Evolutionary conservation across 1,140 invertebrate species (phyloP), one percentile per base, ranked within the genome.

Genomic region (Doryteuthis pealeii): DNA sequence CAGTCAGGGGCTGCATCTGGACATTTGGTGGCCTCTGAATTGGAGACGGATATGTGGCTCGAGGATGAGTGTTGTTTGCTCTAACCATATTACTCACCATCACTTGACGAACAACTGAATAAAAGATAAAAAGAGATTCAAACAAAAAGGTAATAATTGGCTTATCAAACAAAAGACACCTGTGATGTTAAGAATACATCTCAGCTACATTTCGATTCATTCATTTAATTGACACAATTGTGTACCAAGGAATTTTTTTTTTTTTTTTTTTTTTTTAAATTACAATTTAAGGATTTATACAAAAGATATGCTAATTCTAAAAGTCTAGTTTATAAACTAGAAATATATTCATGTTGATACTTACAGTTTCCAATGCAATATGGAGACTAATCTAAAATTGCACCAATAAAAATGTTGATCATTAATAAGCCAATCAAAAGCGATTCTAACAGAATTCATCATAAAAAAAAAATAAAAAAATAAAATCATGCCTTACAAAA

Each of bases 21-120:
- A 72, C 49, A 31, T 40, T 69, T 0, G 75, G 78, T 70, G 82
- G 82, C 67, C 82, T 76, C 74, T 84, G 82, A 31, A 84, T 84
- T 26, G 83, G 81, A 67, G 80, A 78, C 14, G 83, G 81, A 74
- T 82, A 83, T 30, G 75, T 45, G 66, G 73, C 73, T 68, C 74
- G 75, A 45, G 76, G 75, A 30, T 77, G 77, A 15, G 80, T 75
- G 22, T 74, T 72, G 72, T 70, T 77, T 26, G 77, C 71, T 58
- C 81, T 74, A 15, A 79, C 32, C 70, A 77, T 78, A 62, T 81
- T 80, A 31, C 81, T 78, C 69, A 81, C 58, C 76, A 84, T 77
- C 76, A 82, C 76, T 43, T 78, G 80, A 70, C 80, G 73, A 45
- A 81, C 78, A 54, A 81, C 75, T 67, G 78, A 40, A 71, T 67